Conservation (phyloP, 1,140 invertebrate genomes). For the Atta colombica region DNA sequence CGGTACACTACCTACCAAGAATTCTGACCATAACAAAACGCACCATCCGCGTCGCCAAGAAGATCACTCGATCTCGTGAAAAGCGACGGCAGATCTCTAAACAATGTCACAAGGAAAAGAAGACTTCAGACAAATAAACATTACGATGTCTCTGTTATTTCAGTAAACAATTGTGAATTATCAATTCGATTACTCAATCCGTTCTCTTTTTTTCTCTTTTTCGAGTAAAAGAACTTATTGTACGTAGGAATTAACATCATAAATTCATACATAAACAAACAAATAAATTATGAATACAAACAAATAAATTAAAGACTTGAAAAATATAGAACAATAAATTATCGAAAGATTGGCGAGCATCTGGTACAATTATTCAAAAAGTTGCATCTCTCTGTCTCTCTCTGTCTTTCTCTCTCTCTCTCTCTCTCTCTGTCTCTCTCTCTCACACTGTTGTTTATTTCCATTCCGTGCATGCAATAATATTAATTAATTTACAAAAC, state of each 20-base stretch:
- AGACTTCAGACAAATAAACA: slow-evolving; percentile 21
- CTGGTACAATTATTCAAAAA: not conserved
- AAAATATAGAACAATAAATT: not conserved
- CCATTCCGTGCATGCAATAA: not conserved
- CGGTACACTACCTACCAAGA: slow-evolving; percentile 81
- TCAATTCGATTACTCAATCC: slow-evolving; percentile 3
- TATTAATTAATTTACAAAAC: slow-evolving; percentile 35
- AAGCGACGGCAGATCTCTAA: not conserved
- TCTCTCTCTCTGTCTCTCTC: not conserved
- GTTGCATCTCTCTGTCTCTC: not conserved
- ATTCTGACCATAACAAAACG: slow-evolving; percentile 83
- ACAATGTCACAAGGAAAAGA: not conserved
- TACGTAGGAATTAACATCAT: not conserved
- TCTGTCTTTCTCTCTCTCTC: not conserved
- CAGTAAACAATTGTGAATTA: slow-evolving; percentile 20
- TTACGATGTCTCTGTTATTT: not conserved
- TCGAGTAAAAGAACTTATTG: not conserved
- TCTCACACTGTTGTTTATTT: not conserved
- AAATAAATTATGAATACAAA: not conserved
- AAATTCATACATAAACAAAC: not conserved
- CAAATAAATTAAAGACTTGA: not conserved
- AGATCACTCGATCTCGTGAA: slow-evolving; percentile 35
- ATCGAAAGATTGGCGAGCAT: not conserved
- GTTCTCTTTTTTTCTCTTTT: not conserved
- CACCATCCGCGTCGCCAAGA: not conserved